Percentiles rank a stretch among this genome's conserved stretches.
Evolutionary conservation across 2,113 vertebrate genomes (phyloP).

Genomic region (Ageneiosus marmoratus): DNA sequence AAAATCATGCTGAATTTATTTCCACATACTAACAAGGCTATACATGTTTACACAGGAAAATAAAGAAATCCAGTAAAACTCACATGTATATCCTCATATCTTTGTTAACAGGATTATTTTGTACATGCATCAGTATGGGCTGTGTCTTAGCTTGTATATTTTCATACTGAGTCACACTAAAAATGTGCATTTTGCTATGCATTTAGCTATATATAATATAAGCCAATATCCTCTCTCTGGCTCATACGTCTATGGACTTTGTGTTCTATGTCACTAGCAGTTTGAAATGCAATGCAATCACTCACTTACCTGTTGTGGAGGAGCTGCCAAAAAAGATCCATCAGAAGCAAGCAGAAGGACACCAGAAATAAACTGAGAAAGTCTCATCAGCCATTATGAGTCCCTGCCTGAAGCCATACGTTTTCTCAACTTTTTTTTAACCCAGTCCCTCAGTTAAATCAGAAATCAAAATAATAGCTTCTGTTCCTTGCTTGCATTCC

Average conservation of each 20-base stretch:
- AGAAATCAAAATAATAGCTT: slow-evolving; percentile 43
- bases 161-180: background rate
- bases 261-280: slow-evolving; percentile 26
- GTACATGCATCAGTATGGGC: background rate
- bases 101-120: background rate
- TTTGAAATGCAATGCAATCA: slow-evolving; percentile 36
- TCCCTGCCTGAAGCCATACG: slow-evolving; percentile 30
- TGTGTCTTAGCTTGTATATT: background rate
- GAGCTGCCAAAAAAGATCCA: slow-evolving; percentile 61
- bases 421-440: slow-evolving; percentile 48
- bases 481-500: slow-evolving; percentile 42
- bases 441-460: slow-evolving; percentile 29
- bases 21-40: background rate
- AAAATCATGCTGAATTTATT: background rate
- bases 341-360: slow-evolving; percentile 55
- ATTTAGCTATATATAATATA: background rate
- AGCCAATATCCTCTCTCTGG: background rate
- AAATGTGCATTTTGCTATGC: background rate
- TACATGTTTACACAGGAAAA: background rate
- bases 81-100: background rate
- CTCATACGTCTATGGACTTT: slow-evolving; percentile 16
- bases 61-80: slow-evolving; percentile 14
- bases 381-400: slow-evolving; percentile 29
- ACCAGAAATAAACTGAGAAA: slow-evolving; percentile 37
- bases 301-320: slow-evolving; percentile 72